Percentiles rank a stretch among this genome's conserved stretches.
Conservation (phyloP, 2,797 vertebrate genomes). For the Tragopan temminckii region DNA sequence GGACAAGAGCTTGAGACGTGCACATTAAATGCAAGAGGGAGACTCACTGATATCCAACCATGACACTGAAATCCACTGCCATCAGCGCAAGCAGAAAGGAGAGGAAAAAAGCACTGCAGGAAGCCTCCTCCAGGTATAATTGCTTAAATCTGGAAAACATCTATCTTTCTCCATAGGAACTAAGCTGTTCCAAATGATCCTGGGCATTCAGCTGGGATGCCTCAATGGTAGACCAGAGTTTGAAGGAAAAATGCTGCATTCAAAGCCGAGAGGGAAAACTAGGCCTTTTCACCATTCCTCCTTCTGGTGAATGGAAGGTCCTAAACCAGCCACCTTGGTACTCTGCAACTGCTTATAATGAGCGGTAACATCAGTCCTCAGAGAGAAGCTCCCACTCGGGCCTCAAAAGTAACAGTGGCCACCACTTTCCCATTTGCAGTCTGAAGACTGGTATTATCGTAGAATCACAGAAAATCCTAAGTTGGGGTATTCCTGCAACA, state of each 20-base stretch:
- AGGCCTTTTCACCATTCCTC: background rate
- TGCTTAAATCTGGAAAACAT: slow-evolving; percentile 44
- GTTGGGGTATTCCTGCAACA: background rate
- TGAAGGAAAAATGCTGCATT: background rate
- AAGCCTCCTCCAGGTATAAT: slow-evolving; percentile 28
- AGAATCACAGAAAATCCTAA: background rate
- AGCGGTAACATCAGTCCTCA: background rate
- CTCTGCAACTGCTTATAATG: fast-evolving
- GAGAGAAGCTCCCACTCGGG: background rate
- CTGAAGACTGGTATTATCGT: fast-evolving
- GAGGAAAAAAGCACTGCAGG: slow-evolving; percentile 25
- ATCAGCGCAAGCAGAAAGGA: slow-evolving; percentile 9
- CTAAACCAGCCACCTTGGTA: background rate
- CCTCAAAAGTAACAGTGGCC: background rate
- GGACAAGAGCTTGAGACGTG: fast-evolving
- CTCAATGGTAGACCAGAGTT: background rate
- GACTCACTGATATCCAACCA: background rate
- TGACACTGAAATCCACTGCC: background rate
- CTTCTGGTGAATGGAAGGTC: background rate
- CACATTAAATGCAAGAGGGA: background rate
- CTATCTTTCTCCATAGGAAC: slow-evolving; percentile 56
- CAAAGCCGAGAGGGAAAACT: background rate
- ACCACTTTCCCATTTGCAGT: fast-evolving
- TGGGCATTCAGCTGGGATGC: background rate
- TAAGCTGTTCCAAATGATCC: background rate